A percentile compares a stretch with the other conserved stretches of the same genome.
Conservation (phyloP, 2,797 vertebrate species). For the Mycteria americana region DNA sequence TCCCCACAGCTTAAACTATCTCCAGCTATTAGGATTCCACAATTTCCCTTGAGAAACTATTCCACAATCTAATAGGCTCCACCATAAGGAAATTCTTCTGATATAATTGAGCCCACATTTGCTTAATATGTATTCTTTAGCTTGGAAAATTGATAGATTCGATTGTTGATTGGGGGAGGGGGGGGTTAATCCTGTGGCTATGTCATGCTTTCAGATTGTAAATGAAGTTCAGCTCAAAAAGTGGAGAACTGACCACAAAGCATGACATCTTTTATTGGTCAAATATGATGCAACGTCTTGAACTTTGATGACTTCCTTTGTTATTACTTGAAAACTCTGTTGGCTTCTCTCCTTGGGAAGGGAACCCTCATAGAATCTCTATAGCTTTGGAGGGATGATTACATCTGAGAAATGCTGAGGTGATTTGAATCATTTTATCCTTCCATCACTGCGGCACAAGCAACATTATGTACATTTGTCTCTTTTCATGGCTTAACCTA, state of each 20-base stretch:
- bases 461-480: neutral
- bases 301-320: neutral
- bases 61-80: neutral
- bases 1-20: neutral
- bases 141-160: neutral
- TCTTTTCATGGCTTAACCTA: neutral
- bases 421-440: neutral
- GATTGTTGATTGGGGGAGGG: neutral
- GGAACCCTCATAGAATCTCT: neutral
- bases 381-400: neutral
- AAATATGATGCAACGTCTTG: neutral
- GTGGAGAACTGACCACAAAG: neutral
- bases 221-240: neutral
- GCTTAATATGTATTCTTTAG: neutral
- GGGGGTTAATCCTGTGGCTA: neutral
- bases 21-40: neutral
- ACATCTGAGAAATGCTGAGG: neutral
- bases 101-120: constrained; percentile 17
- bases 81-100: neutral
- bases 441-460: neutral
- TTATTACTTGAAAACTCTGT: neutral
- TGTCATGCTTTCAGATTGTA: neutral
- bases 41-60: constrained; percentile 2
- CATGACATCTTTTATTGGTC: neutral
- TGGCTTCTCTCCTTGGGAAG: neutral